phyloP scores from a whole-genome alignment of 2,888 invertebrate species.

The Calameuta pallipes region DNA sequence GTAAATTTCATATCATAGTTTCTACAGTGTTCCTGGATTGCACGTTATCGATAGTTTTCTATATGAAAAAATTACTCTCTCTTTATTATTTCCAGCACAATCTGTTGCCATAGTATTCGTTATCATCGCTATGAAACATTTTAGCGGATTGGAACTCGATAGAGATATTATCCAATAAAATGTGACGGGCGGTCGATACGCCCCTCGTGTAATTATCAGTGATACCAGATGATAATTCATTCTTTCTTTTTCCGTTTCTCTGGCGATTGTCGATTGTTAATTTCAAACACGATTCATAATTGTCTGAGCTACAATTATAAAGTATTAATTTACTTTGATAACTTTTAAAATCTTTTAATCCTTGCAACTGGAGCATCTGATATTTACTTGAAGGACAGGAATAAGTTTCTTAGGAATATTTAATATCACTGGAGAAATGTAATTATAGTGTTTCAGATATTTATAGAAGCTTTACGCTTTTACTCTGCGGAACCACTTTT shows the following conservation, averaged over 20 bases:
- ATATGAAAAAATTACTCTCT: background rate
- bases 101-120: background rate
- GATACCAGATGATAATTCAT: constrained; percentile 11
- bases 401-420: background rate
- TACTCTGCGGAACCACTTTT: background rate
- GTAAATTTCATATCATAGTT: background rate
- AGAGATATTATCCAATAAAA: background rate
- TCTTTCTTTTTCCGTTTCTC: background rate
- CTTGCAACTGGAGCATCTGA: background rate
- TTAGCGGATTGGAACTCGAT: background rate
- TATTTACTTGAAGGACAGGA: background rate
- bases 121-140: background rate
- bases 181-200: constrained; percentile 10
- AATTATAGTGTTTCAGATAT: too few relatives aligned
- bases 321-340: background rate
- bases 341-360: background rate
- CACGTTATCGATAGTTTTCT: background rate
- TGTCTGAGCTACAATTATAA: background rate
- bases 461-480: background rate
- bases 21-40: background rate
- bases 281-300: background rate
- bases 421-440: background rate
- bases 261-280: constrained; percentile 5
- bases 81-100: background rate
- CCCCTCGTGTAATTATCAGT: constrained; percentile 25